These are phyloP conservation scores for Chelon labrosus DNA, from an alignment of 2,797 vertebrate genomes.

Conservation along the genomic window DNA sequence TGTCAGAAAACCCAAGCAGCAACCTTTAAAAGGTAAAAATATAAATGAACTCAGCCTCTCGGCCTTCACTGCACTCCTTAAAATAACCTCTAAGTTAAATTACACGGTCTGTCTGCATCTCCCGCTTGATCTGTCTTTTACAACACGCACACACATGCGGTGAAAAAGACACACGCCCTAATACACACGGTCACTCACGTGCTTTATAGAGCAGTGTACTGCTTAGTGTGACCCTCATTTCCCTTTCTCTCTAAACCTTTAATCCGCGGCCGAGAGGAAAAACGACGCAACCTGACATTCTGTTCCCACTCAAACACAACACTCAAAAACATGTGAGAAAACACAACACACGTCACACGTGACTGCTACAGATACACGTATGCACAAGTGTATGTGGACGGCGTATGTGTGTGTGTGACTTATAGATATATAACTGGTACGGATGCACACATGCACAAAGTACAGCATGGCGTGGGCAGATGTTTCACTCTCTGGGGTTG, in stretches of 20 bases:
- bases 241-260: conserved; percentile 74
- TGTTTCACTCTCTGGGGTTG: conserved; percentile 10
- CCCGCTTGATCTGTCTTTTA: neutral
- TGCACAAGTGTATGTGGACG: neutral
- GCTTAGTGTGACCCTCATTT: conserved; percentile 74
- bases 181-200: conserved; percentile 26
- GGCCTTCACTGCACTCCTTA: neutral
- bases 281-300: conserved; percentile 69
- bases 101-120: neutral
- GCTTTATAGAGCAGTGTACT: conserved; percentile 42
- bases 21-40: neutral
- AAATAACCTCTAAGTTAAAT: neutral
- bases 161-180: conserved; percentile 10
- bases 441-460: neutral
- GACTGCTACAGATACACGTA: neutral
- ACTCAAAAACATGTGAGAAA: conserved; percentile 1
- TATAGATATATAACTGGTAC: too few relatives aligned
- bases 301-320: conserved; percentile 46
- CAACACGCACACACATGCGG: neutral
- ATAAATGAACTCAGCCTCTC: too few relatives aligned
- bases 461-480: conserved; percentile 9
- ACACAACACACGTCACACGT: neutral
- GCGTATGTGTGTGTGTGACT: too few relatives aligned
- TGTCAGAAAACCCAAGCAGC: neutral
- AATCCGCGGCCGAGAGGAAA: conserved; percentile 67